Base-by-base conservation (phyloP, 37 sponge, comb jelly and placozoan species). In the Aplysina aerophoba region DNA sequence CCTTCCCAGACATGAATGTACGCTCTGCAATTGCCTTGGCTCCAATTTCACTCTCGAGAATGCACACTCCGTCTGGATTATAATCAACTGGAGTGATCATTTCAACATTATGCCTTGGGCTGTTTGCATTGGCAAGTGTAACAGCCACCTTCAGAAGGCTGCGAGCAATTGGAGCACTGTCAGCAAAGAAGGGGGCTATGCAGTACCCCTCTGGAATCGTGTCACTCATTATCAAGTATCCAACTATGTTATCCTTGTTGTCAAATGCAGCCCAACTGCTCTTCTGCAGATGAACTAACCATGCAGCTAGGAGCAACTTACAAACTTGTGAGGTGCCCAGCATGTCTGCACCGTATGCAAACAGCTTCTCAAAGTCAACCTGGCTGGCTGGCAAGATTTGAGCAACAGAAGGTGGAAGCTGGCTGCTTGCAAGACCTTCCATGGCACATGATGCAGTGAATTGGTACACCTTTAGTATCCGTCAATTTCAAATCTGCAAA, bases 151-250 rank as follows among this genome's bases (percentile, higher is more conserved):
- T 34, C 17, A 35, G 55, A 24, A 82, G 83, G 53, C 15, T n/a
- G 54, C 50, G 44, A 19, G 83, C 83, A 82, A 82, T 82, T 0
- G 50, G 0, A 15, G 66, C 15, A 40, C 62, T 36, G 41, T 82
- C 50, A 28, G 83, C 83, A 82, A 63, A 82, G 15, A 82, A 38
- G 17, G 83, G 83, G 3, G 30, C 63, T 12, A 82, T 34, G 11
- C 35, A 5, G 16, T 55, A 65, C 12, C 83, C 83, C 4, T 63
- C 30, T 35, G 1, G 28, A 15, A 30, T 30, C 14, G 30, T 82
- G 11, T 22, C 31, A 12, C 83, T 53, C 28, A 82, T 19, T 2
- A 82, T 55, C 19, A 82, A 16, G 50, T 82, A 82, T 1, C 83
- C 83, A 16, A 63, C 64, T 22, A 63, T 37, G 25, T 82, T 50